phyloP scores from a whole-genome alignment of 2,888 invertebrate species.

The Camponotus fellah region DNA sequence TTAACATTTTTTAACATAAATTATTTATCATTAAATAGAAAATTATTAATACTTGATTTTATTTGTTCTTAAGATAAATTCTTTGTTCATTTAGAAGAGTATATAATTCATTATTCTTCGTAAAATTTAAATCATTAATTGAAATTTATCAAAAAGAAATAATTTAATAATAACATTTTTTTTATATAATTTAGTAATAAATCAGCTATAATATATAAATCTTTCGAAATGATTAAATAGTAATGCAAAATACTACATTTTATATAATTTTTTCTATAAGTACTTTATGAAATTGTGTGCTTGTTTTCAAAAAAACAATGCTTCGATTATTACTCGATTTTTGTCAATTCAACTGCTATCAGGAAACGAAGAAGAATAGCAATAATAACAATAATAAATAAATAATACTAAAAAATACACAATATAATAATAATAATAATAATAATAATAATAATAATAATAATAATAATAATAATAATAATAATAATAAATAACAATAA shows the following conservation, averaged over 20 bases:
- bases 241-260: neutral
- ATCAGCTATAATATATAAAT: neutral
- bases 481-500: constrained; percentile 8
- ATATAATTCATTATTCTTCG: neutral
- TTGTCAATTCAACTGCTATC: neutral
- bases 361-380: neutral
- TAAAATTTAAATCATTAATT: neutral
- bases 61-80: neutral
- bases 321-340: neutral
- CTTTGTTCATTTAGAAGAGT: neutral
- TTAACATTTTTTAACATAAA: neutral
- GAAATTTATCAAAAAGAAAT: neutral
- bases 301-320: neutral
- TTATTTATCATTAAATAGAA: neutral
- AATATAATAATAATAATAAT: no score
- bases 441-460: constrained; percentile 5
- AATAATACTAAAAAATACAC: neutral
- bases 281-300: neutral
- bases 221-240: neutral
- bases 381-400: neutral
- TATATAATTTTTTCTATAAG: constrained; percentile 7
- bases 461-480: neutral
- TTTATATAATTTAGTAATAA: neutral
- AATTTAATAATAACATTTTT: constrained; percentile 4
- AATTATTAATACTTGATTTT: neutral